Base-by-base conservation (phyloP, 2,797 vertebrate genomes). In the Rhabdophis nuchalis region DNA sequence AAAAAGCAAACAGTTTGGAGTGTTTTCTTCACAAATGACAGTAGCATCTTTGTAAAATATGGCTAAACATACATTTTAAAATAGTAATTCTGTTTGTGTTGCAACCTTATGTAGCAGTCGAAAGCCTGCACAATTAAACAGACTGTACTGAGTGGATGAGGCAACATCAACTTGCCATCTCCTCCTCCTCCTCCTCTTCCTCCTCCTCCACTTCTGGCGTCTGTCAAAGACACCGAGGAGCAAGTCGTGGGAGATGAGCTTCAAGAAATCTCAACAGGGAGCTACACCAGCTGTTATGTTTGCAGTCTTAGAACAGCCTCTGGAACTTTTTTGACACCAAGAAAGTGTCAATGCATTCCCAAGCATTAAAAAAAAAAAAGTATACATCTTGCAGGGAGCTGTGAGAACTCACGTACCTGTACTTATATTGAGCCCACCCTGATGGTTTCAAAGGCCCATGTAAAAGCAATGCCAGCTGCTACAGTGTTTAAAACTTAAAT, bases 41-140 rank as follows among this genome's bases (percentile, higher is more conserved):
- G 95, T 27, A 97, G 90, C 94, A 85, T 94, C 85, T 92, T 91
- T 10, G 92, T 95, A 94, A 97, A 97, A 97, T 96, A 95, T 46
- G 95, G 94, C 92, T 89, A 95, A 92, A 95, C 94, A 50, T 36
- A 96, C 94, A 92, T 93, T 95, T 89, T 54, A 32, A 92, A 85
- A 88, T 86, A 91, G 61, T 12, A 10, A 60, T 53, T 89, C 93
- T 92, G 89, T 72, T 1, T 46, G 29, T 3, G 85, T 86, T 93
- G 90, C 32, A 93, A 94, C 93, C 92, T 92, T 94, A 95, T 93
- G 94, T 64, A 92, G 93, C 93, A 92, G 92, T 91, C 91, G 95
- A 95, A 97, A 96, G 95, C 94, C 86, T 92, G 94, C 57, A 41
- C 89, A 91, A 93, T 36, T 56, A 95, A 95, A 56, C 96, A 95